Conservation (phyloP, 2,888 invertebrate genomes). For the Drymonia ruficornis region DNA sequence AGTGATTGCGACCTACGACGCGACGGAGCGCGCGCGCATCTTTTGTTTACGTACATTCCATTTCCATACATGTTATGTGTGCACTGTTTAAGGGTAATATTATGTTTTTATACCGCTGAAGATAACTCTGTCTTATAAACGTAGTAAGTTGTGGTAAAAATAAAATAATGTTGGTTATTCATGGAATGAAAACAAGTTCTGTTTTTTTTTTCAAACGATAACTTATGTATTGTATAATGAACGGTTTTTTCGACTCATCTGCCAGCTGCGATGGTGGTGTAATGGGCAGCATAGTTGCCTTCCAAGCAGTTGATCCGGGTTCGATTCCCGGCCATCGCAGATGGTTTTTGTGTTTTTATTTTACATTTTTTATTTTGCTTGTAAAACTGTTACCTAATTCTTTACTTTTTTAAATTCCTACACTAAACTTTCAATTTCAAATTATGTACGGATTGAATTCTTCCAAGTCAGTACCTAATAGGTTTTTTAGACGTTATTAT, state of each 20-base stretch:
- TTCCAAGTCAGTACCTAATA: not conserved
- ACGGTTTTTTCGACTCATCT: not conserved
- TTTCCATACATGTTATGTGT: not conserved
- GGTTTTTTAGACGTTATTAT: too few relatives aligned
- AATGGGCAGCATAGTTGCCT: conserved; percentile 83
- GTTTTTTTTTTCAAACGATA: too few relatives aligned
- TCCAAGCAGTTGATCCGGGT: conserved; percentile 82
- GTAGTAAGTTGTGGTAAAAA: too few relatives aligned
- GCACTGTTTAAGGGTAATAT: not conserved
- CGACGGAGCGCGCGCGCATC: conserved; percentile 30
- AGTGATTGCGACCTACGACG: conserved; percentile 49
- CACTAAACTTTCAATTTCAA: too few relatives aligned
- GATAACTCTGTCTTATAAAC: too few relatives aligned
- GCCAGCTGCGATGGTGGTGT: conserved; percentile 74
- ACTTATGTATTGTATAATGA: not conserved
- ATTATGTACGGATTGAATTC: too few relatives aligned
- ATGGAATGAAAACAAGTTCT: too few relatives aligned
- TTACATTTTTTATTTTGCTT: not conserved
- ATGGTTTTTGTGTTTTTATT: conserved; percentile 50
- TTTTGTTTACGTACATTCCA: conserved; percentile 18
- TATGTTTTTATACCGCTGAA: not conserved
- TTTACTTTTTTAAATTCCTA: too few relatives aligned
- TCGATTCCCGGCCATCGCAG: conserved; percentile 84
- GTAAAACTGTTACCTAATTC: not conserved
- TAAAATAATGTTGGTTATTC: too few relatives aligned